A percentile compares a stretch with the other conserved stretches of the same genome.
phyloP scores from a whole-genome alignment of 1,140 invertebrate species.

The Sminthurinus signatus region DNA sequence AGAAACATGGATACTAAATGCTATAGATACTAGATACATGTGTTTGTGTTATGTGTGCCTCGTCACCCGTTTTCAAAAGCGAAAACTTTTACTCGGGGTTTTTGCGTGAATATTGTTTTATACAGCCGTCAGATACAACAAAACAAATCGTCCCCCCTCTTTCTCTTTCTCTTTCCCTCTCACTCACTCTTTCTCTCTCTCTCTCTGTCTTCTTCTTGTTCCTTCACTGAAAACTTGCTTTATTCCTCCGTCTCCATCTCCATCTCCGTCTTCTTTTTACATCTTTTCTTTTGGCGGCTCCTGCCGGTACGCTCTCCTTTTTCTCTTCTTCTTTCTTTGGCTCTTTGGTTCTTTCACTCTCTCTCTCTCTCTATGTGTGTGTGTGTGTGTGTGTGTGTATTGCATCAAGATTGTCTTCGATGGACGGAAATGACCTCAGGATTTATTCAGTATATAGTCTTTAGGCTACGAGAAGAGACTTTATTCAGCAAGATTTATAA shows the following conservation, averaged over 20 bases:
- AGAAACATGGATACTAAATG: no score
- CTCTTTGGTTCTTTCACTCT: no score
- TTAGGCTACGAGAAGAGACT: constrained; percentile 26
- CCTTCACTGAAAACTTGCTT: background rate
- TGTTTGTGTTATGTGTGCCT: no score
- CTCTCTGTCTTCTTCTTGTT: constrained; percentile 1
- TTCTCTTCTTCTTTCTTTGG: no score
- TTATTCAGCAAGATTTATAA: constrained; percentile 41
- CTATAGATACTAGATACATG: no score
- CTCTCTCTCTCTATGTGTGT: no score
- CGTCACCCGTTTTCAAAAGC: no score
- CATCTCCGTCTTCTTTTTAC: constrained; percentile 5
- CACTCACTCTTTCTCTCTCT: background rate
- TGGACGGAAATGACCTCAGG: constrained; percentile 39
- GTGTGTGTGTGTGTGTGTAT: no score
- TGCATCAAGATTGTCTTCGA: constrained; percentile 27
- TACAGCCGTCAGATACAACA: constrained; percentile 5
- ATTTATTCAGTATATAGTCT: constrained; percentile 31
- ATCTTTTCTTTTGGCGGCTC: constrained; percentile 16
- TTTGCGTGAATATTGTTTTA: constrained; percentile 3
- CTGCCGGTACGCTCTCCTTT: constrained; percentile 4
- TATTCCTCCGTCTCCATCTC: background rate
- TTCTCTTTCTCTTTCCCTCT: background rate
- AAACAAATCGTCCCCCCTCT: constrained; percentile 9
- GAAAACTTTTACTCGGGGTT: constrained; percentile 3